These are phyloP conservation scores for Aleiodes testaceus DNA, from an alignment of 2,888 invertebrate species.

Conservation along the genomic window DNA sequence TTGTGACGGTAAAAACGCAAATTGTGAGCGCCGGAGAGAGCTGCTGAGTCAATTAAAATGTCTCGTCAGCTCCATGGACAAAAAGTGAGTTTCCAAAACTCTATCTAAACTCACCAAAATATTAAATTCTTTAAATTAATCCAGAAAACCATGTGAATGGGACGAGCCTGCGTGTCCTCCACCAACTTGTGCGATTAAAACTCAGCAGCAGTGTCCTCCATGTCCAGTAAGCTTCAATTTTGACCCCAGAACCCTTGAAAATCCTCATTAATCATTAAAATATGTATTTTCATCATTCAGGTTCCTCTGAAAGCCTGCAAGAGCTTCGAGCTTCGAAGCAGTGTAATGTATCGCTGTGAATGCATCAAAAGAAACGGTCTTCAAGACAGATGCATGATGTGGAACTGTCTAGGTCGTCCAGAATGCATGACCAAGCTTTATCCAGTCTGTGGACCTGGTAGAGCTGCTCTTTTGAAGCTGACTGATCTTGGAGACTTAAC, in stretches of 20 bases:
- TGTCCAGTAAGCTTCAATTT: conserved; percentile 57
- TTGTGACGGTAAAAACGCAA: conserved; percentile 67
- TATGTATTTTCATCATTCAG: conserved; percentile 49
- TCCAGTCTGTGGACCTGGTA: conserved; percentile 68
- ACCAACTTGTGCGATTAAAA: conserved; percentile 50
- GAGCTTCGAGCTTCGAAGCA: conserved; percentile 67
- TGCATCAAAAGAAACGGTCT: conserved; percentile 71
- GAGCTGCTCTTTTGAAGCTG: conserved; percentile 62
- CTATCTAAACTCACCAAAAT: neutral
- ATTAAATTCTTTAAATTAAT: conserved; percentile 28
- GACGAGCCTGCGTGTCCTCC: conserved; percentile 61
- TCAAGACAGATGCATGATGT: conserved; percentile 70
- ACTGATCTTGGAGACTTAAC: conserved; percentile 64
- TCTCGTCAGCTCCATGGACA: conserved; percentile 67
- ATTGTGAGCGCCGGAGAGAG: conserved; percentile 65
- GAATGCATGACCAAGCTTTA: conserved; percentile 70
- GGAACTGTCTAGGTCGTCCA: conserved; percentile 68
- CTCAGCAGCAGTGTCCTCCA: conserved; percentile 48
- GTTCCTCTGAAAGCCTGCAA: conserved; percentile 61
- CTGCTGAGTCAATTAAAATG: conserved; percentile 67
- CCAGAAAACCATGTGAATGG: conserved; percentile 69
- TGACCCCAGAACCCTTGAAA: conserved; percentile 7
- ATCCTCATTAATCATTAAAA: neutral
- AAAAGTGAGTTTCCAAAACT: conserved; percentile 56
- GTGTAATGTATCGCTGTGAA: conserved; percentile 67